These are phyloP conservation scores for Thymallus thymallus DNA, from an alignment of 2,113 vertebrate genomes.

Conservation along the genomic window DNA sequence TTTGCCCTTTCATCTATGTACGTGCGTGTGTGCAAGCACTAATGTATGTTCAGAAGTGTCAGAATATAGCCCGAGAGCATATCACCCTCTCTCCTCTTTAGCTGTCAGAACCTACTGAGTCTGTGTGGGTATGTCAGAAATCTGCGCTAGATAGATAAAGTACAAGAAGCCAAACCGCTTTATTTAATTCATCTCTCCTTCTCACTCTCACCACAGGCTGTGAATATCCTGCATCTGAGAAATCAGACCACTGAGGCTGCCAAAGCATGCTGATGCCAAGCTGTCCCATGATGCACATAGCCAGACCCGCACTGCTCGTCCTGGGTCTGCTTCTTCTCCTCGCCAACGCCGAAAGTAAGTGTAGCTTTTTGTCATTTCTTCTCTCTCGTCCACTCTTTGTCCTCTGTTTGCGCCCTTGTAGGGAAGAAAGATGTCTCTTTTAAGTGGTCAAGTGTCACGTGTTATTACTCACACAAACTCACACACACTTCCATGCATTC, in stretches of 20 bases:
- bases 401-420: background rate
- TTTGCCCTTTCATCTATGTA: conserved; percentile 55
- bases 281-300: conserved; percentile 84
- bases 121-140: conserved; percentile 71
- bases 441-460: background rate
- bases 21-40: background rate
- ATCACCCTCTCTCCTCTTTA: conserved; percentile 65
- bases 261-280: conserved; percentile 85
- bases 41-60: conserved; percentile 73
- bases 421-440: background rate
- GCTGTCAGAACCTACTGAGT: conserved; percentile 67
- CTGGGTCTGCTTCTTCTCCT: conserved; percentile 80
- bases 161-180: conserved; percentile 65
- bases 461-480: background rate
- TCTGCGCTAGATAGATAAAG: conserved; percentile 70
- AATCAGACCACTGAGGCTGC: conserved; percentile 82
- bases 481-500: background rate
- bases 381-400: conserved; percentile 11
- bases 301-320: conserved; percentile 83
- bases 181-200: no score
- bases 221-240: conserved; percentile 88
- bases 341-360: conserved; percentile 91
- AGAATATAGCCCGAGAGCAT: conserved; percentile 71
- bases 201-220: conserved; percentile 77
- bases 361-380: conserved; percentile 13